Base-by-base conservation (phyloP, 2,113 vertebrate species). In the Indicator maculatus region DNA sequence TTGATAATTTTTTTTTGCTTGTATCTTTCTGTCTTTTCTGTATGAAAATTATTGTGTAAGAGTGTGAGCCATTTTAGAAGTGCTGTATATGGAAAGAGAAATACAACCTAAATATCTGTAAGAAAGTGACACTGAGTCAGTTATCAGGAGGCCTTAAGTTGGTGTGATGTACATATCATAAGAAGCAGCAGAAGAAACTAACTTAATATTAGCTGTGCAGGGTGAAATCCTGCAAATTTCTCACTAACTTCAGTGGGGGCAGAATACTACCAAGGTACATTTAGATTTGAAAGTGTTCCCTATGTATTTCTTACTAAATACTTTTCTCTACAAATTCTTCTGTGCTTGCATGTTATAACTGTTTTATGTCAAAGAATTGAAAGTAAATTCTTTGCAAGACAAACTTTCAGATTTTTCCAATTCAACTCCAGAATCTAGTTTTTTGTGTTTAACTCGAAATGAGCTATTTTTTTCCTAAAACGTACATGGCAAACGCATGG, bases 1-100 rank as follows among this genome's bases (percentile, higher is more conserved):
- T 81, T 87, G 56, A 30, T 86, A 91, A 64, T 76, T 76, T 41
- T 31, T 96, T 89, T 88, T 70, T 86, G 38, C 64, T 87, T 80
- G 16, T 58, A 82, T 59, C 71, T 77, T 70, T 72, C 77, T 95
- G 21, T 73, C 70, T 90, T 81, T 73, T 89, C 60, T 76, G 47
- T 77, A 65, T 52, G 71, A 82, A 73, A 63, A 19, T 53, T 93
- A 56, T 31, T 89, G 78, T 74, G 60, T 24, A 82, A 92, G 24
- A 18, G 18, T 89, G 24, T 93, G 45, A 91, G 65, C 63, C 47
- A 23, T 77, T 91, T 85, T 71, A 67, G 3, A 4, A 28, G 52
- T 73, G 50, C 61, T 70, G 16, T 73, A 8, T 59, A 27, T 41
- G 76, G 60, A 63, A 90, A 63, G 36, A 88, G 45, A 84, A 89